Conservation (phyloP, 2,797 vertebrate species). For the Neopelma chrysocephalum region DNA sequence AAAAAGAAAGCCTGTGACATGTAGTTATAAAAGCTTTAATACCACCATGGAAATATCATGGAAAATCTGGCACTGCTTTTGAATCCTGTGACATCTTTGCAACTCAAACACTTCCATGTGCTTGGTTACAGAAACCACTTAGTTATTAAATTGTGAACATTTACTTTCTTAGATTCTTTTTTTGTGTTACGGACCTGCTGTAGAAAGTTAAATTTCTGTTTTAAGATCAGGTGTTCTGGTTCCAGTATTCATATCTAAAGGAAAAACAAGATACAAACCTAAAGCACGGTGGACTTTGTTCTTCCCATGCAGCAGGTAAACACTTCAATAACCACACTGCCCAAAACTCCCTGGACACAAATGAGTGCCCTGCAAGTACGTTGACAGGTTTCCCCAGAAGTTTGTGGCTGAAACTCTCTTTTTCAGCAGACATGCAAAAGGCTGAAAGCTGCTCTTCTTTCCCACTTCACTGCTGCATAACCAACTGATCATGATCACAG, state of each 20-base stretch:
- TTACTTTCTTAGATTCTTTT: background rate
- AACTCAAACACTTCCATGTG: background rate
- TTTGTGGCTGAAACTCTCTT: background rate
- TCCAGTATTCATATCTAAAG: background rate
- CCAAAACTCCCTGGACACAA: background rate
- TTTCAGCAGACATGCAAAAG: background rate
- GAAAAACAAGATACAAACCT: background rate
- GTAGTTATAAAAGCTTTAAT: background rate
- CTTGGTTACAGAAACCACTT: background rate
- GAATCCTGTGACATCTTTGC: background rate
- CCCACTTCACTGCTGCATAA: background rate
- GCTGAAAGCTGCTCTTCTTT: background rate
- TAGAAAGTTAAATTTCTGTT: background rate
- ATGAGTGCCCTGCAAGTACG: background rate
- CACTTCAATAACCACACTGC: background rate
- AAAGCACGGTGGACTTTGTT: background rate
- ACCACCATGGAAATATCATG: background rate
- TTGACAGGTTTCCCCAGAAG: background rate
- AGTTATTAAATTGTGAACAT: background rate
- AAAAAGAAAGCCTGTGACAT: background rate
- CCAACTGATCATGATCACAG: background rate
- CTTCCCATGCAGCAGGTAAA: background rate
- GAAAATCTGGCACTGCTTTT: background rate
- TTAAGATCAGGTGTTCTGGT: background rate
- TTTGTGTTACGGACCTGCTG: background rate